Percentiles rank a stretch among this genome's conserved stretches.
Conservation (phyloP, 2,113 vertebrate species). For the Mormoops blainvillei region DNA sequence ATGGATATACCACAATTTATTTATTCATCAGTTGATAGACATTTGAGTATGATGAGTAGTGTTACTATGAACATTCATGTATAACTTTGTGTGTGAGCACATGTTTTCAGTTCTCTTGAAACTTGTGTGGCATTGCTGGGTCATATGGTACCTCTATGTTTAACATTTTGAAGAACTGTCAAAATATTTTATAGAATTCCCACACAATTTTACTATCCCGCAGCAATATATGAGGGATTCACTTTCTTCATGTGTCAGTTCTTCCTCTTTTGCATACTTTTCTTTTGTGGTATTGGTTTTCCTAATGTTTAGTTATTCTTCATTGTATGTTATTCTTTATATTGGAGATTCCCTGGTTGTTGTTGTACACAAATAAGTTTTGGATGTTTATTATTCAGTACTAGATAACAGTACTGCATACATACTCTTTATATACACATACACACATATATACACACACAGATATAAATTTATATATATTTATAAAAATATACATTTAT, state of each 20-base stretch:
- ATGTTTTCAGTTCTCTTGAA: neutral
- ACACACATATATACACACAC: neutral
- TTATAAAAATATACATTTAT: neutral
- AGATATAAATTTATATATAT: too few relatives aligned
- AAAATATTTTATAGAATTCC: neutral
- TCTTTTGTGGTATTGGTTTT: neutral
- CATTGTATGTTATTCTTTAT: neutral
- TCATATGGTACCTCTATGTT: neutral
- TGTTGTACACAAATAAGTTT: neutral
- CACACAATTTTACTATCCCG: neutral
- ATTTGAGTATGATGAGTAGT: neutral
- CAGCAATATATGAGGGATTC: neutral
- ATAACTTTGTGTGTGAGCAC: neutral
- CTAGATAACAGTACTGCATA: neutral
- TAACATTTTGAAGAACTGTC: neutral
- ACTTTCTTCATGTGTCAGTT: neutral
- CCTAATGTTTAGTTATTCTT: neutral
- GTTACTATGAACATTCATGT: neutral
- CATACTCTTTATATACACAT: neutral
- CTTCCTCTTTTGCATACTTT: neutral
- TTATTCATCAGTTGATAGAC: too few relatives aligned
- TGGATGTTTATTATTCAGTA: neutral
- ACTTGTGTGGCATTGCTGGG: neutral
- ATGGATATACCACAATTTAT: neutral
- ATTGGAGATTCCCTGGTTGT: neutral